A percentile compares a stretch with the other conserved stretches of the same genome.
These are phyloP conservation scores for Lasioglossum albipes DNA, from an alignment of 1,140 invertebrate genomes.

Conservation along the genomic window DNA sequence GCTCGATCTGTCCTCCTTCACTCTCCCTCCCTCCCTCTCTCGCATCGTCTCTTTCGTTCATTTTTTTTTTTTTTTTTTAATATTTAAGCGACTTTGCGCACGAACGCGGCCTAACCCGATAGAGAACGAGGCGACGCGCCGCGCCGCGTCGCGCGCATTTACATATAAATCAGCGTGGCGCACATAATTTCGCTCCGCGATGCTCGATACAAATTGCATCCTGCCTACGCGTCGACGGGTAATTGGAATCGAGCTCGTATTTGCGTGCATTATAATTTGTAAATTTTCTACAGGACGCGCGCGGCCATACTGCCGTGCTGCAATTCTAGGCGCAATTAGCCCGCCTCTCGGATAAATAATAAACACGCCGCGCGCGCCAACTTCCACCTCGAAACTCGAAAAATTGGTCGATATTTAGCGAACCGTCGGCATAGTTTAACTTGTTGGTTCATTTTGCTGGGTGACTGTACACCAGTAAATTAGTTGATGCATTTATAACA, in stretches of 20 bases:
- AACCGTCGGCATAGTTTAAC: too few species aligned
- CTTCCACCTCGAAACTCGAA: background rate
- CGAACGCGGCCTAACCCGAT: background rate
- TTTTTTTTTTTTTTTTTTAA: background rate
- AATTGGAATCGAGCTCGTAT: conserved; percentile 21
- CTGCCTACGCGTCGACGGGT: background rate
- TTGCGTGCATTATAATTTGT: conserved; percentile 25
- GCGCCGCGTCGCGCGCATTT: background rate
- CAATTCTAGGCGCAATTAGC: conserved; percentile 12
- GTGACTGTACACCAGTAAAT: too few species aligned
- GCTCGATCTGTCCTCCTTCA: too few species aligned
- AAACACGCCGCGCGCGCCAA: background rate
- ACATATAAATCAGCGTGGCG: background rate
- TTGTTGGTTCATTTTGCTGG: too few species aligned
- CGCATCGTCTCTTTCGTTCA: background rate
- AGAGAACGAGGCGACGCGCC: background rate
- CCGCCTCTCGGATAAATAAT: conserved; percentile 16
- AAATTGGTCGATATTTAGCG: too few species aligned
- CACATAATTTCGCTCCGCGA: conserved; percentile 7
- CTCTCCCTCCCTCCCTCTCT: too few species aligned
- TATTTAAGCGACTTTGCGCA: background rate
- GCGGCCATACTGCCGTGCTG: background rate
- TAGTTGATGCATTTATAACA: too few species aligned
- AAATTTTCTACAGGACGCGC: conserved; percentile 14
- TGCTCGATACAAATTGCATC: conserved; percentile 12